Percentiles rank a stretch among this genome's conserved stretches.
phyloP scores from a whole-genome alignment of 2,113 vertebrate genomes.

The Perognathus longimembris region DNA sequence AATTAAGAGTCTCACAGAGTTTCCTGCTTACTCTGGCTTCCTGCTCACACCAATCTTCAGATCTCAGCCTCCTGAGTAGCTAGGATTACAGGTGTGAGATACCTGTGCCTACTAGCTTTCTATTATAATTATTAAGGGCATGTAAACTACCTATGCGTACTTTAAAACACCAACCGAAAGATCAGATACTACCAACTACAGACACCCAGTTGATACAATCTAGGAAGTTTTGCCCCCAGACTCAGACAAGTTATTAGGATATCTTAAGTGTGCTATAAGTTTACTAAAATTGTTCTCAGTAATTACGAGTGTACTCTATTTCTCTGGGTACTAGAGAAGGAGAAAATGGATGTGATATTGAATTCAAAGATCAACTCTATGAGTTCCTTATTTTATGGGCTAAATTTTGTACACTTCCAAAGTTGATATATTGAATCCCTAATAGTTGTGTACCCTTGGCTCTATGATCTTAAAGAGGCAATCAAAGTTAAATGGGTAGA shows the following conservation, averaged over 20 bases:
- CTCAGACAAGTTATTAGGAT: not conserved
- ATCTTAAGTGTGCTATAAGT: not conserved
- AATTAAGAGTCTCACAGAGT: too few relatives aligned
- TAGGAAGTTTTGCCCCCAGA: not conserved
- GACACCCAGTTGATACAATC: not conserved
- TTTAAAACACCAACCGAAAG: not conserved
- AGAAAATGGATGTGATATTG: not conserved
- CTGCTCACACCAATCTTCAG: too few relatives aligned
- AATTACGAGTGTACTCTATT: not conserved
- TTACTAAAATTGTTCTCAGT: not conserved
- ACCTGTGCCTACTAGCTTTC: too few relatives aligned
- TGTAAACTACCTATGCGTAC: not conserved
- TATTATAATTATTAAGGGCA: not conserved
- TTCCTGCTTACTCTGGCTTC: too few relatives aligned
- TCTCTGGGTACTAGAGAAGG: not conserved
- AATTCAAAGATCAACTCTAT: not conserved
- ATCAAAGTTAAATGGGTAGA: conserved; percentile 11
- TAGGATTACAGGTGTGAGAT: too few relatives aligned
- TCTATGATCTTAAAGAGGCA: not conserved
- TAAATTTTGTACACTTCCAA: not conserved
- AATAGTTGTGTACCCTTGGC: not conserved
- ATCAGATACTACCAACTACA: not conserved
- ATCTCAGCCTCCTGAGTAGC: too few relatives aligned
- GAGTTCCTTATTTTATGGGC: not conserved
- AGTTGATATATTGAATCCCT: not conserved